A percentile compares a stretch with the other conserved stretches of the same genome.
Evolutionary conservation across 2,113 vertebrate genomes (phyloP).

Genomic region (Connochaetes taurinus): DNA sequence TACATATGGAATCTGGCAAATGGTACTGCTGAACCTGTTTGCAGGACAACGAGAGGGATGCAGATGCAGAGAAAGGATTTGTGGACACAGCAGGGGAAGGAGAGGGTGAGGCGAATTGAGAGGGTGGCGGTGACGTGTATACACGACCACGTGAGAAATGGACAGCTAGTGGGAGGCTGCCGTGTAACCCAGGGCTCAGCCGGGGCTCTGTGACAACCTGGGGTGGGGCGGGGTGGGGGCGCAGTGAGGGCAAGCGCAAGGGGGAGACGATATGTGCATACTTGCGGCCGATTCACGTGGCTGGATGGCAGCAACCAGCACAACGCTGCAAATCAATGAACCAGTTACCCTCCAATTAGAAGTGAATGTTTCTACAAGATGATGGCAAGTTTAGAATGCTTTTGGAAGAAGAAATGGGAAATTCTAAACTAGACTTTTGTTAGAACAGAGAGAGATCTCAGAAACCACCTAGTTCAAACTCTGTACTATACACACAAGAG

Average conservation of each 20-base stretch:
- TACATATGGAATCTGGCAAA: fast-evolving
- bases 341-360: not conserved
- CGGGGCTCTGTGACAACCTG: fast-evolving
- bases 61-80: not conserved
- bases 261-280: not conserved
- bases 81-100: not conserved
- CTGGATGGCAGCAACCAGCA: not conserved
- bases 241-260: not conserved
- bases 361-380: not conserved
- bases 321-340: not conserved
- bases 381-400: not conserved
- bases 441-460: not conserved
- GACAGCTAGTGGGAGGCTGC: not conserved
- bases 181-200: not conserved
- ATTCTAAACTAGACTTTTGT: not conserved
- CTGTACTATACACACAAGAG: not conserved
- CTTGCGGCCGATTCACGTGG: fast-evolving
- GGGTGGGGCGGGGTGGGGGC: not conserved
- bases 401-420: not conserved
- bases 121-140: fast-evolving
- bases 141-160: fast-evolving
- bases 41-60: not conserved
- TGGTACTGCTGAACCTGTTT: not conserved
- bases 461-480: not conserved
- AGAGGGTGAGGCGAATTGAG: fast-evolving